Percentiles rank a stretch among this genome's conserved stretches.
These are phyloP conservation scores for Heloderma charlesbogerti DNA, from an alignment of 2,113 vertebrate genomes.

Conservation along the genomic window DNA sequence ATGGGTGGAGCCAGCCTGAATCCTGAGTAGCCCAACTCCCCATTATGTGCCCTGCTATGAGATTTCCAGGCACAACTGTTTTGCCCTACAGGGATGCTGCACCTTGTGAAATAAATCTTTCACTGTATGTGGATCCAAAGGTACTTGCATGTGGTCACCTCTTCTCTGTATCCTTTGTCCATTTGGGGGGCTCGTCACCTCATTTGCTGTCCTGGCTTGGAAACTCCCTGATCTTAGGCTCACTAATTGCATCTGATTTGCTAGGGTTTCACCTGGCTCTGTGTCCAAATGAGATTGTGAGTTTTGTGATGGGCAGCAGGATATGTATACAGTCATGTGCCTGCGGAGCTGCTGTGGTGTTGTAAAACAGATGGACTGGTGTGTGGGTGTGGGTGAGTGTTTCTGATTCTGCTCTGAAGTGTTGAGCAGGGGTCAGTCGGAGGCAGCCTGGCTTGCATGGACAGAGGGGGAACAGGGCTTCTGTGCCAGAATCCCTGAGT, in stretches of 20 bases:
- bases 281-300: not conserved
- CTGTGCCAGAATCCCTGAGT: not conserved
- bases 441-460: not conserved
- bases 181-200: not conserved
- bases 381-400: too few relatives aligned
- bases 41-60: not conserved
- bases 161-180: slow-evolving; percentile 42
- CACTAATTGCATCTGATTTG: accelerated
- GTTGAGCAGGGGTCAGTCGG: not conserved
- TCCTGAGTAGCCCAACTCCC: not conserved
- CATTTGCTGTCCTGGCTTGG: slow-evolving; percentile 74
- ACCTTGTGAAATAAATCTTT: slow-evolving; percentile 46
- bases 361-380: not conserved
- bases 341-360: not conserved
- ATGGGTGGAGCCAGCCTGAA: too few relatives aligned
- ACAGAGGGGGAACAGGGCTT: not conserved
- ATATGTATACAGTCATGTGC: not conserved
- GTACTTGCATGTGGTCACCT: not conserved
- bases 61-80: slow-evolving; percentile 9
- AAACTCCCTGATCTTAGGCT: slow-evolving; percentile 6
- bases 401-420: not conserved
- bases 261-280: not conserved
- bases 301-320: not conserved
- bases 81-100: slow-evolving; percentile 56
- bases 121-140: slow-evolving; percentile 6